Conservation (phyloP, 2,113 vertebrate genomes). For the Lota lota region DNA sequence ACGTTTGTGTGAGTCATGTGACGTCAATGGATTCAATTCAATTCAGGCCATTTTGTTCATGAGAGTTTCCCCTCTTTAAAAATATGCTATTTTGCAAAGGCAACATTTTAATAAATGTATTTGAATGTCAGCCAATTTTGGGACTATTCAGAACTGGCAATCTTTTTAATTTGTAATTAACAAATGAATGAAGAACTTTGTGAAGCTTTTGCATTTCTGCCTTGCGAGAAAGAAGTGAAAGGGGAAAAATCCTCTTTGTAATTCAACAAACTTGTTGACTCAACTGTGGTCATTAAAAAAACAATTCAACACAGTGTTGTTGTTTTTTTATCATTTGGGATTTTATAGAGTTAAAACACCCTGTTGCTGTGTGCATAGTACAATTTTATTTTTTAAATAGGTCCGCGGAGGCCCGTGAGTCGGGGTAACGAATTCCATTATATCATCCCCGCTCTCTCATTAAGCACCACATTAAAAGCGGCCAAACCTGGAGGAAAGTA, state of each 20-base stretch:
- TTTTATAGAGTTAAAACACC: constrained; percentile 49
- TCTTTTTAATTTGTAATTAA: no score
- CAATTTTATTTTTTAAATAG: constrained; percentile 23
- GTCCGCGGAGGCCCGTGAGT: constrained; percentile 29
- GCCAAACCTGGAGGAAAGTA: constrained; percentile 64
- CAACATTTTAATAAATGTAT: no score
- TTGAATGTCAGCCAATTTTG: no score
- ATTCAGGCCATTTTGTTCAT: no score
- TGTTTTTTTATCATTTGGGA: constrained; percentile 40
- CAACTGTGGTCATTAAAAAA: constrained; percentile 45
- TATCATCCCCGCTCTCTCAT: constrained; percentile 54
- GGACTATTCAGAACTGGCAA: no score
- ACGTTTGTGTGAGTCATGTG: no score
- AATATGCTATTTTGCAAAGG: no score
- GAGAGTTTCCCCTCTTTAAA: no score
- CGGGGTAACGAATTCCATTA: constrained; percentile 61
- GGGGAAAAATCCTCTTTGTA: constrained; percentile 33
- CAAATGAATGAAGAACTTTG: no score
- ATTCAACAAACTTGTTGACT: constrained; percentile 56
- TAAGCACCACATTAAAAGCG: constrained; percentile 60
- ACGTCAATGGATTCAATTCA: no score
- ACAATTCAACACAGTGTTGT: constrained; percentile 21
- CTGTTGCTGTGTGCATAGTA: constrained; percentile 37
- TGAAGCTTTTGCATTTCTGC: no score
- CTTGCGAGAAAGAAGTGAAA: no score